These are phyloP conservation scores for Andrena trimmerana DNA, from an alignment of 2,888 invertebrate species.

Conservation along the genomic window DNA sequence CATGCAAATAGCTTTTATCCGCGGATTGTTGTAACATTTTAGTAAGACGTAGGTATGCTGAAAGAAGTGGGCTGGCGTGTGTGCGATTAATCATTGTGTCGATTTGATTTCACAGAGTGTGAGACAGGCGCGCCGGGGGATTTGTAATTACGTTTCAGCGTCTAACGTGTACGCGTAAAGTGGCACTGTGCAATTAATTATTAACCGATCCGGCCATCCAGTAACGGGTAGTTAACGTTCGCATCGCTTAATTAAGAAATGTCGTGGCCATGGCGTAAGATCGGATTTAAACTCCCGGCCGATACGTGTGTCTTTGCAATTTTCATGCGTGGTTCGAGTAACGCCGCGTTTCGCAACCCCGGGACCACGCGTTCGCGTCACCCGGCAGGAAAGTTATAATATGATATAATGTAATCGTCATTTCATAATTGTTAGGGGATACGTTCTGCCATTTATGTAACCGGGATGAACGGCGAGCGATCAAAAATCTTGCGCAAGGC, in stretches of 20 bases:
- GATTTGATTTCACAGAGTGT: neutral
- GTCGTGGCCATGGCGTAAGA: neutral
- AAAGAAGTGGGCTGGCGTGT: neutral
- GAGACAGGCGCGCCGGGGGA: neutral
- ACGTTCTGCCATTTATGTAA: conserved; percentile 65
- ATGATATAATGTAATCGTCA: conserved; percentile 40
- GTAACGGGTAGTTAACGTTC: neutral
- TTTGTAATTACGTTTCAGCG: neutral
- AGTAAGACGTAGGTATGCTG: neutral
- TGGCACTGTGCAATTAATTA: conserved; percentile 7
- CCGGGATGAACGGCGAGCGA: conserved; percentile 52
- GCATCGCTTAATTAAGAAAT: conserved; percentile 1
- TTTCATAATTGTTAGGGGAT: conserved; percentile 58
- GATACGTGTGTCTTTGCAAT: neutral
- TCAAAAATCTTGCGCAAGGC: conserved; percentile 66
- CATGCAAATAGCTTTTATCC: conserved; percentile 5
- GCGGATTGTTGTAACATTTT: neutral
- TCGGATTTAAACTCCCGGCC: neutral
- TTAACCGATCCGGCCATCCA: neutral
- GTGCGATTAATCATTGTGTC: conserved; percentile 10
- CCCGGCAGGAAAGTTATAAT: conserved; percentile 36
- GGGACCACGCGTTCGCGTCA: conserved; percentile 22
- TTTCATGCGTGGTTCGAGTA: conserved; percentile 2
- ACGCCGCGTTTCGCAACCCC: conserved; percentile 19
- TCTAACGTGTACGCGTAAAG: neutral